Evolutionary conservation across 2,113 vertebrate genomes (phyloP).

Genomic region (Dolichotis patagonum): DNA sequence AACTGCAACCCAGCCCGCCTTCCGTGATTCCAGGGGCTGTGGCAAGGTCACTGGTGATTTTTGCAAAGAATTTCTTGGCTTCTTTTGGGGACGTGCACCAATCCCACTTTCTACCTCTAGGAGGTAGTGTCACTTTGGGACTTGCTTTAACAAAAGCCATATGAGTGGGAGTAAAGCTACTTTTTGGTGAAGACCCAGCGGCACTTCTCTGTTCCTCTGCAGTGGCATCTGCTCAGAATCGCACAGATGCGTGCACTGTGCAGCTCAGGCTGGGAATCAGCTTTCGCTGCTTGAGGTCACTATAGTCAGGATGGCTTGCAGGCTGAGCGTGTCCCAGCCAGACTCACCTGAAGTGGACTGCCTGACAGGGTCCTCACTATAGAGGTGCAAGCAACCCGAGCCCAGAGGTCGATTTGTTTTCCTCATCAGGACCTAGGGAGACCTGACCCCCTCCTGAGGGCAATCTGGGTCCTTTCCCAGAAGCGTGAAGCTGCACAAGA

Average conservation of each 20-base stretch:
- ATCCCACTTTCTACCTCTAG: not conserved
- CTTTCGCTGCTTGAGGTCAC: not conserved
- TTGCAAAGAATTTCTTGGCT: not conserved
- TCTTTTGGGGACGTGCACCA: not conserved
- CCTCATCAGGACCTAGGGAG: too few species aligned
- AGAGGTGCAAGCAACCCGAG: too few species aligned
- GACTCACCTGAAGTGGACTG: too few species aligned
- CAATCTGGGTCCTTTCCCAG: not conserved
- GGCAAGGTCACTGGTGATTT: not conserved
- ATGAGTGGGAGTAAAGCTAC: not conserved
- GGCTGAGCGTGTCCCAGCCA: not conserved
- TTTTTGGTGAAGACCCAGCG: not conserved
- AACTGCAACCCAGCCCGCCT: not conserved
- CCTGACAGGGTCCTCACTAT: not conserved
- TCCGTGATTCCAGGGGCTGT: not conserved
- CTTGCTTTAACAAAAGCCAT: not conserved
- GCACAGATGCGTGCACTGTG: rapidly evolving
- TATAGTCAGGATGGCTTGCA: not conserved
- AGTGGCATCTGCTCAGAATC: too few species aligned
- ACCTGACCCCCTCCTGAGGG: not conserved
- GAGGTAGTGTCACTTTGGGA: not conserved
- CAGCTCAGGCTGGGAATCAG: rapidly evolving
- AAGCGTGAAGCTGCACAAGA: too few species aligned
- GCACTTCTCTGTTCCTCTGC: not conserved
- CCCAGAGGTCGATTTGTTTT: too few species aligned